A percentile compares a stretch with the other conserved stretches of the same genome.
Conservation (phyloP, 2,113 vertebrate species). For the Cephalopterus ornatus region DNA sequence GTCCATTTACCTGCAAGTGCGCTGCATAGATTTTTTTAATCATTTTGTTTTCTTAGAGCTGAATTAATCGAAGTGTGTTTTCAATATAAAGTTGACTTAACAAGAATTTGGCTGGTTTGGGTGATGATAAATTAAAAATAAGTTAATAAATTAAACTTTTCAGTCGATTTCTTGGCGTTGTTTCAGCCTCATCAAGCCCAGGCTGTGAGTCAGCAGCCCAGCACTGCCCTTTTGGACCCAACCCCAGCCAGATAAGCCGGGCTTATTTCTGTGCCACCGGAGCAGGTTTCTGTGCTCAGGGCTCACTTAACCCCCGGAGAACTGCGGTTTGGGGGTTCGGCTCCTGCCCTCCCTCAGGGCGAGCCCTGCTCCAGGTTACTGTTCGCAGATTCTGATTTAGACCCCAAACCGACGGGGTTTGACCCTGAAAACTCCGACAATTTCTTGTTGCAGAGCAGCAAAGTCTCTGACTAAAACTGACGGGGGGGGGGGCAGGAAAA, state of each 20-base stretch:
- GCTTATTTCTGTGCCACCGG: background rate
- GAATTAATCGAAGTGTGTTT: background rate
- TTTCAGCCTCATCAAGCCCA: background rate
- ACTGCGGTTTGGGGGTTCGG: accelerated
- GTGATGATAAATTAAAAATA: too few species aligned
- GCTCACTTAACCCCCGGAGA: background rate
- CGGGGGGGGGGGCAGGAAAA: background rate
- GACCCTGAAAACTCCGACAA: background rate
- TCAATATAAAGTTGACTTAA: background rate
- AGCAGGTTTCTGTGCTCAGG: background rate
- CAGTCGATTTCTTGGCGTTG: background rate
- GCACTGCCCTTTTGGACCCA: background rate
- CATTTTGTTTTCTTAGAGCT: background rate
- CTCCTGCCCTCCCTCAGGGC: too few species aligned
- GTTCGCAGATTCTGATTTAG: too few species aligned
- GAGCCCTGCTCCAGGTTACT: background rate
- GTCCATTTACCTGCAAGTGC: background rate
- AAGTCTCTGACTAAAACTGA: background rate
- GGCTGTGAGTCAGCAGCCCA: background rate
- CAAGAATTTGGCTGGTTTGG: background rate
- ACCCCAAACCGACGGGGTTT: background rate
- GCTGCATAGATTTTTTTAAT: background rate
- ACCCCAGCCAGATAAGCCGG: background rate
- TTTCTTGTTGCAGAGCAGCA: background rate
- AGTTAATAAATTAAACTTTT: background rate